Evolutionary conservation across 2,797 vertebrate genomes (phyloP), one percentile per base, ranked within the genome.

Genomic region (Phataginus tricuspis): DNA sequence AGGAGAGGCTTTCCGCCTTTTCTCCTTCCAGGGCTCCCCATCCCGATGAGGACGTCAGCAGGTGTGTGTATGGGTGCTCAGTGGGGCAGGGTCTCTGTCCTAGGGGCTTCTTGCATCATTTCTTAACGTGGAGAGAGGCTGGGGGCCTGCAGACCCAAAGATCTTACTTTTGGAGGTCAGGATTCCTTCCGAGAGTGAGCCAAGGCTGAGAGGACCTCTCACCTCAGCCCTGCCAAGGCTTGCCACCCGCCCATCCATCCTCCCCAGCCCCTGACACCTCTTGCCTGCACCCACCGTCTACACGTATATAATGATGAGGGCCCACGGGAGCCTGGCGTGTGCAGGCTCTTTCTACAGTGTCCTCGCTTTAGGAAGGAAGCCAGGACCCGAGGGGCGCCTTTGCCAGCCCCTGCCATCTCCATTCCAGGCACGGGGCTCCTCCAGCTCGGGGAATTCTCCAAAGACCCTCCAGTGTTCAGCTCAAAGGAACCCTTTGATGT

Each of bases 401-500:
- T 74, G 78, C 80, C 92, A 97, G 87, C 95, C 96, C n/a, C 84
- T 75, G 86, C 86, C 45, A 96, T 98, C 98, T 96, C 97, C 96
- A 98, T 98, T 98, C 98, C 84, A 97, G 94, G 80, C 97, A 95
- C 86, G 39, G 53, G 87, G 71, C 92, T 98, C 97, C 96, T 93
- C 93, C 85, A 95, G 97, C 98, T 97, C 96, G 97, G 42, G 63
- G 82, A 94, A 97, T 18, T 63, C 98, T 96, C 98, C 89, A 66
- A 97, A 98, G 98, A 95, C 95, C 94, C 98, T 97, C 90, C 55
- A 72, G 98, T 69, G 98, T 98, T 98, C 98, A 98, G 98, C 98
- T 98, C 96, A 98, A 98, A 98, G 97, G 98, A 98, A 97, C 64
- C 96, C 96, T 98, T 98, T 98, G 98, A 98, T 98, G 97, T 96